phyloP scores from a whole-genome alignment of 53 echinoderm and acorn worm species.

The Crossaster papposus region DNA sequence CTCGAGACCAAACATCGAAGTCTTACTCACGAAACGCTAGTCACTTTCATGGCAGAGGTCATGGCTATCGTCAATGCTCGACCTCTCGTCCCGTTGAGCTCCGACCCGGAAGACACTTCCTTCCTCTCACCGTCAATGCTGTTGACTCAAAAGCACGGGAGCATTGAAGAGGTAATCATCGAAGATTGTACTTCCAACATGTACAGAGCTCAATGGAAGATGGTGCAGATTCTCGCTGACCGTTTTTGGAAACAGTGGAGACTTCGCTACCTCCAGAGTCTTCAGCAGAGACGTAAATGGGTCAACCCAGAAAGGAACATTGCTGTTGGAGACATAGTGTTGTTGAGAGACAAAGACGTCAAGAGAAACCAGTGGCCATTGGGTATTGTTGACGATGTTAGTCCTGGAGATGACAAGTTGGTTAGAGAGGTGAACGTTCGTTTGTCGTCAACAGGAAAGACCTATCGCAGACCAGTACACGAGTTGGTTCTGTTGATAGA shows the following conservation, averaged over 20 bases:
- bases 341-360: no score
- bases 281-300: no score
- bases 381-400: neutral
- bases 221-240: slow-evolving; percentile 64
- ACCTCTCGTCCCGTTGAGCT: no score
- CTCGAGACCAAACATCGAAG: slow-evolving; percentile 36
- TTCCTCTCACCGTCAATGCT: slow-evolving; percentile 48
- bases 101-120: slow-evolving; percentile 28
- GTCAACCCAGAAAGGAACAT: no score
- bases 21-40: slow-evolving; percentile 57
- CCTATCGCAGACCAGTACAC: no score
- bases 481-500: slow-evolving; percentile 45
- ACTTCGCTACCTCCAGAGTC: slow-evolving; percentile 48
- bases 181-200: no score
- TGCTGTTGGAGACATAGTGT: no score
- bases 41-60: slow-evolving; percentile 28
- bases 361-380: no score
- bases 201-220: no score
- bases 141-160: no score
- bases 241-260: slow-evolving; percentile 67
- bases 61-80: no score
- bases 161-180: no score
- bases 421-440: neutral
- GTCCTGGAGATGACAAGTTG: slow-evolving; percentile 15
- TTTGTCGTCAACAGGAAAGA: slow-evolving; percentile 2